A percentile compares a stretch with the other conserved stretches of the same genome.
Evolutionary conservation across 2,888 invertebrate species (phyloP).

Genomic region (Acrocyrtus sp.): DNA sequence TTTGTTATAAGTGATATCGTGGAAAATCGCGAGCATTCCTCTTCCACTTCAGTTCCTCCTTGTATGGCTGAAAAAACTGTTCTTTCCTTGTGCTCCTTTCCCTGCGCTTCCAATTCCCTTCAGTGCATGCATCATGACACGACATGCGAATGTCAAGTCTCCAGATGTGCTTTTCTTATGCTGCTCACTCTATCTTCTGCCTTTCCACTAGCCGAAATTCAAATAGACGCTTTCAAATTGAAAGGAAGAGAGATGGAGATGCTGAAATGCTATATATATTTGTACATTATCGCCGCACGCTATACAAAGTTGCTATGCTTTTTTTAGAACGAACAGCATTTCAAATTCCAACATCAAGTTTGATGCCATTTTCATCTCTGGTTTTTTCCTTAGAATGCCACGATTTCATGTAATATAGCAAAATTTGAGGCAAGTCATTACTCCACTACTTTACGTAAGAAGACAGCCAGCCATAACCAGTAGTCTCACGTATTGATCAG

Average conservation of each 20-base stretch:
- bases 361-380: neutral
- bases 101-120: conserved; percentile 7
- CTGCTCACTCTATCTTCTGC: conserved; percentile 1
- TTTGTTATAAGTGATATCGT: neutral
- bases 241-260: neutral
- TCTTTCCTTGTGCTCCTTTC: conserved; percentile 2
- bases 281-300: too few species aligned
- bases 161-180: conserved; percentile 22
- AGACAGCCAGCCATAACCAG: too few species aligned
- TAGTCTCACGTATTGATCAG: too few species aligned
- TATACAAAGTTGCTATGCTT: conserved; percentile 14
- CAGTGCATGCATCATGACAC: conserved; percentile 46
- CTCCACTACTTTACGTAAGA: too few species aligned
- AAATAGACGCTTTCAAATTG: neutral
- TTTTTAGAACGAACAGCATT: conserved; percentile 25
- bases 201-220: neutral
- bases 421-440: too few species aligned
- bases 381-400: conserved; percentile 5
- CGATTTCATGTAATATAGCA: too few species aligned
- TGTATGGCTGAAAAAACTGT: conserved; percentile 27
- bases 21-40: conserved; percentile 13
- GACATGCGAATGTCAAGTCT: conserved; percentile 49
- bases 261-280: too few species aligned
- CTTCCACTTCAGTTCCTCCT: conserved; percentile 35
- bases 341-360: too few species aligned